These are phyloP conservation scores for Trichomalopsis sarcophagae DNA, from an alignment of 1,140 invertebrate species.

Conservation along the genomic window DNA sequence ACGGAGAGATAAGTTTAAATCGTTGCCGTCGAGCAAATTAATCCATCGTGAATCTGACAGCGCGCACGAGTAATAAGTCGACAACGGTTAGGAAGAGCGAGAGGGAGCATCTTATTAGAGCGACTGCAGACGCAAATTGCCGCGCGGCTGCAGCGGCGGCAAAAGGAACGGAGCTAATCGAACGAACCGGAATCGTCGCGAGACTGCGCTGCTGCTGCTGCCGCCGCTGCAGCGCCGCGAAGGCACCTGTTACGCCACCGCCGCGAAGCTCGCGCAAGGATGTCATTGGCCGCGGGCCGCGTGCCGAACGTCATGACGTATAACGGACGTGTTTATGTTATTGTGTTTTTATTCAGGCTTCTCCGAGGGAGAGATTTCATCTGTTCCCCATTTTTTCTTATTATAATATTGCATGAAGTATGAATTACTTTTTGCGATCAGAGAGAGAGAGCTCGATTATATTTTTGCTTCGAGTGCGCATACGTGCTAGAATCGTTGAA, in stretches of 20 bases:
- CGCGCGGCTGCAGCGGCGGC: not conserved
- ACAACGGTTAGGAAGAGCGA: too few relatives aligned
- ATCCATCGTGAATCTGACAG: not conserved
- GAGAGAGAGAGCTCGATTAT: too few relatives aligned
- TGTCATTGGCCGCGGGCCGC: not conserved
- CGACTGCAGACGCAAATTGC: conserved; percentile 2
- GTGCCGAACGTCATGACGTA: too few relatives aligned
- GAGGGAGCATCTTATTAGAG: not conserved
- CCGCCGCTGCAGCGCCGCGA: not conserved
- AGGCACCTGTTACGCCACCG: conserved; percentile 8
- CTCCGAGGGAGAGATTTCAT: too few relatives aligned
- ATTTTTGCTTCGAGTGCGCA: too few relatives aligned
- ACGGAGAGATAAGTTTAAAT: too few relatives aligned
- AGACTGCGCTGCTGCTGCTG: not conserved
- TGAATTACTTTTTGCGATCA: too few relatives aligned
- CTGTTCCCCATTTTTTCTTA: too few relatives aligned
- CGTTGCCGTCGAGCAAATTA: not conserved
- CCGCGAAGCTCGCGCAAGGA: not conserved
- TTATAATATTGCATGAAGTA: too few relatives aligned
- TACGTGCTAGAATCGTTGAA: too few relatives aligned
- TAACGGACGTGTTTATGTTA: not conserved
- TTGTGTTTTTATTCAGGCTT: too few relatives aligned
- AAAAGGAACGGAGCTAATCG: not conserved
- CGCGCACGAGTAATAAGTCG: not conserved
- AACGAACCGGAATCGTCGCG: not conserved